A percentile compares a stretch with the other conserved stretches of the same genome.
phyloP scores from a whole-genome alignment of 2,797 vertebrate genomes.

The Acipenser oxyrinchus region DNA sequence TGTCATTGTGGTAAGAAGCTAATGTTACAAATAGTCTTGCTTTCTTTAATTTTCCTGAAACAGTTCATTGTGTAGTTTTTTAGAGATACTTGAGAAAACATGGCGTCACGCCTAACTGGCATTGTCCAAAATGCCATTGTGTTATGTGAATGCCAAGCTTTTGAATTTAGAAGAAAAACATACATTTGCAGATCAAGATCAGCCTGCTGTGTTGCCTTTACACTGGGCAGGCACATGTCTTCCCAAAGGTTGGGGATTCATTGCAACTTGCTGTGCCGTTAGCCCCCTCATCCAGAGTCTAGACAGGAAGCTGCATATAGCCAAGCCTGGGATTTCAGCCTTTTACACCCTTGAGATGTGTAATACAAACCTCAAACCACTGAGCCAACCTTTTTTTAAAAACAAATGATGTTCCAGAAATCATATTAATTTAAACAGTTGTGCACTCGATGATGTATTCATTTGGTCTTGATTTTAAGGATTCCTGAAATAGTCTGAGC shows the following conservation, averaged over 20 bases:
- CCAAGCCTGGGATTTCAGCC: conserved; percentile 57
- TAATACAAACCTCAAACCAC: conserved; percentile 10
- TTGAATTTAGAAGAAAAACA: conserved; percentile 10
- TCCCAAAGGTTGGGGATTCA: conserved; percentile 34
- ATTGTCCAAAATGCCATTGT: conserved; percentile 14
- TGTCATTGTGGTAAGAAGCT: conserved; percentile 53
- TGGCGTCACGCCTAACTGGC: conserved; percentile 13
- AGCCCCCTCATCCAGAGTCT: conserved; percentile 54
- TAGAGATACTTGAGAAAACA: conserved; percentile 30
- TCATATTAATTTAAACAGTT: neutral
- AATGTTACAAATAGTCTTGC: conserved; percentile 33
- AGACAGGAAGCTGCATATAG: conserved; percentile 57
- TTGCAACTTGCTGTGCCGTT: conserved; percentile 27
- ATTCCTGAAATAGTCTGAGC: no score
- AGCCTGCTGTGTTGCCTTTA: conserved; percentile 20
- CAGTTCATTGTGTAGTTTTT: conserved; percentile 1
- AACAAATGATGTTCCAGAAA: conserved; percentile 4
- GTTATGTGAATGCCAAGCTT: conserved; percentile 16
- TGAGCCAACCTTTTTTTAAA: conserved; percentile 3
- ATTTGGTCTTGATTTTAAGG: no score
- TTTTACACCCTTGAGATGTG: conserved; percentile 30
- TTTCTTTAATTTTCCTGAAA: conserved; percentile 22
- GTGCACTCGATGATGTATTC: no score
- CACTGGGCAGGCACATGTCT: conserved; percentile 14
- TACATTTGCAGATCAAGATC: conserved; percentile 25